Evolutionary conservation across 2,113 vertebrate species (phyloP), one percentile per base, ranked within the genome.

Genomic region (Malurus elegans): DNA sequence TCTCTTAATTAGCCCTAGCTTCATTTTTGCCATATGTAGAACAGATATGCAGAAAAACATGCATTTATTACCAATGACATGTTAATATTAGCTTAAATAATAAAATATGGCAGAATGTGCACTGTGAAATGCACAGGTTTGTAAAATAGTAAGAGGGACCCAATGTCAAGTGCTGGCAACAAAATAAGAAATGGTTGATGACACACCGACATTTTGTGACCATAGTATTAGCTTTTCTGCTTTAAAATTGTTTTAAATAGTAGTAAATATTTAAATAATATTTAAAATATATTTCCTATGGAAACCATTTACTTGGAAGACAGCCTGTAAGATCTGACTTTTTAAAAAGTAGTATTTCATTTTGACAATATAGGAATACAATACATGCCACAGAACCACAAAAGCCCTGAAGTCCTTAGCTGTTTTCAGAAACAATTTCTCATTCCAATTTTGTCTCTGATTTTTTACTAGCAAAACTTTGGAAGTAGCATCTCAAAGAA

Each of bases 241-340:
- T 92, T 96, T 94, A 85, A 96, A 95, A 93, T 96, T 89, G 94
- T 90, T 97, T 97, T 97, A 97, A 97, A 97, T 97, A 97, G 94
- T 92, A 95, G 92, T 96, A 97, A 96, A 97, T 94, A 94, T 92
- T 97, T 98, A 94, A 96, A 97, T 94, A 97, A 92, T 96, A 91
- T 95, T 95, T 97, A 96, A 98, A 98, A 97, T 96, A 97, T 96
- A 97, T 96, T 97, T 96, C 73, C 83, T 91, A 94, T 19, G 93
- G 95, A 94, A 97, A 96, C 69, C 78, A 96, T 95, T 97, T 97
- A 85, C 93, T 97, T 97, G 97, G 97, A 97, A 97, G 97, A 97
- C 92, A 95, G 92, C 84, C 86, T 96, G 82, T 69, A 96, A 97
- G 86, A 95, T 96, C 40, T 88, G 92, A 94, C 73, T 89, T 94